Evolutionary conservation across 2,888 invertebrate genomes (phyloP), one percentile per base, ranked within the genome.

Genomic region (Leucozona laternaria): DNA sequence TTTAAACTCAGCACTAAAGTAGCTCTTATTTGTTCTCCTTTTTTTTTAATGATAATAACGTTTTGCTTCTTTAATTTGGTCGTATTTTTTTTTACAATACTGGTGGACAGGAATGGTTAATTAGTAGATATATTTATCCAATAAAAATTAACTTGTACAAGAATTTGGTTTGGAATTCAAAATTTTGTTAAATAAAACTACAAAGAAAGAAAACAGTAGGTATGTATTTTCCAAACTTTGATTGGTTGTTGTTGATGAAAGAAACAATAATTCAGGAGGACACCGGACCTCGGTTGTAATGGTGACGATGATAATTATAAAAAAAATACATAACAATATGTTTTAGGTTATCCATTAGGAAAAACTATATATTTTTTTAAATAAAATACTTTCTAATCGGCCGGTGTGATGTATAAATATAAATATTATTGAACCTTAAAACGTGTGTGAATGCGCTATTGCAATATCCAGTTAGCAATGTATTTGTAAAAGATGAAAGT

Each of bases 101-200:
- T 85, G 85, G 85, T 85, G 77, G 71, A 43, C 45, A 77, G 68
- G 64, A 60, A 11, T 57, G 11, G 40, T 25, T 2, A n/a, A 8
- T 37, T 20, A 6, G 0, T 15, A 37, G 20, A 5, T n/a, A 4
- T 17, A 17, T 43, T 5, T 58, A 45, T 25, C 43, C 22, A 15
- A 60, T 17, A 40, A 64, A 88, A 88, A 40, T 55, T 20, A 55
- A 17, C 11, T 4, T 31, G 4, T 40, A 43, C 50, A 88, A 89
- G 90, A 90, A 89, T 87, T 89, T 91, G 91, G 91, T 91, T 91
- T 91, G 91, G 90, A 90, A 88, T 62, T 78, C 58, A 55, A 78
- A 68, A 78, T 78, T 82, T 55, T 20, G 3, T 73, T 53, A 78
- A 78, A 64, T 55, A 15, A 83, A 64, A 31, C 45, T 62, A 17